phyloP scores from a whole-genome alignment of 2,113 vertebrate species.

The Ptyas mucosa region DNA sequence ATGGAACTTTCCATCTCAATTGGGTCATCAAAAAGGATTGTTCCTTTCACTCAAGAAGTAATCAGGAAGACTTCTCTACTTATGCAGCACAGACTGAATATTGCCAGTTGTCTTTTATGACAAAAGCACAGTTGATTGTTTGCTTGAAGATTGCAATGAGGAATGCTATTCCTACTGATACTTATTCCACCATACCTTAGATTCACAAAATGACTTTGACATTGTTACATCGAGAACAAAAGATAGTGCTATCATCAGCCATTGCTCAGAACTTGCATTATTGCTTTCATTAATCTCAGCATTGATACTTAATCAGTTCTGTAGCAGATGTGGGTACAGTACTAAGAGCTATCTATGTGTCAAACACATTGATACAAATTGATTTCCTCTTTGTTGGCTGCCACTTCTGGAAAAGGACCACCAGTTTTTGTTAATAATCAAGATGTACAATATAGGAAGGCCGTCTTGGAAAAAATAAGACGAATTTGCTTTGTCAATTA shows the following conservation, averaged over 20 bases:
- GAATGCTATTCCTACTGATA: neutral
- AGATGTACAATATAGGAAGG: neutral
- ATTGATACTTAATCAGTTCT: constrained; percentile 2
- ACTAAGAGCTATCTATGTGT: neutral
- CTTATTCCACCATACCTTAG: neutral
- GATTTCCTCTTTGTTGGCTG: neutral
- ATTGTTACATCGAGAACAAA: neutral
- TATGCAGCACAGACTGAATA: neutral
- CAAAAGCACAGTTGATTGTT: neutral
- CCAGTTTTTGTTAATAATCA: constrained; percentile 11
- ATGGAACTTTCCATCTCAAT: neutral
- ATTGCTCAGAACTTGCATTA: neutral
- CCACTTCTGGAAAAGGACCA: neutral
- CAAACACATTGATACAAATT: neutral
- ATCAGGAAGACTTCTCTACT: neutral
- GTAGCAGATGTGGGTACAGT: neutral
- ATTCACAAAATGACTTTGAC: constrained; percentile 1
- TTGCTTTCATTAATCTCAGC: neutral
- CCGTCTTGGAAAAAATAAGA: neutral
- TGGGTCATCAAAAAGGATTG: neutral
- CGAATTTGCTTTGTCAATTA: neutral
- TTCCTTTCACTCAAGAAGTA: neutral
- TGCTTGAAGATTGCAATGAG: neutral
- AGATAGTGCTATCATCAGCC: neutral
- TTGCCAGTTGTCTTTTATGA: neutral